These are phyloP conservation scores for Lochmaea crataegi DNA, from an alignment of 2,888 invertebrate genomes.

Conservation along the genomic window DNA sequence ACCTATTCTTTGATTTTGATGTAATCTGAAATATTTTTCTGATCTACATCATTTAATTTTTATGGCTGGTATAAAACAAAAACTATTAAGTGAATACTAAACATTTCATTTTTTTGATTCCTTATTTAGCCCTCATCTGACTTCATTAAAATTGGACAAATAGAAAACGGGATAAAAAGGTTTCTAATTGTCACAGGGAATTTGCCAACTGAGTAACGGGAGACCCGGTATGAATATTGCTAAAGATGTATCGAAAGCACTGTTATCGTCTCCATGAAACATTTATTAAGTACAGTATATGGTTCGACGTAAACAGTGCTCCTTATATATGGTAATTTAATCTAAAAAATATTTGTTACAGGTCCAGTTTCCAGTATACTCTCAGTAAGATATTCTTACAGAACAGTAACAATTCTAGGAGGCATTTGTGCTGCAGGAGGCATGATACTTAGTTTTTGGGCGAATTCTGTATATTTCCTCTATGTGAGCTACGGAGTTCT, in stretches of 20 bases:
- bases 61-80: background rate
- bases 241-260: background rate
- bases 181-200: constrained; percentile 24
- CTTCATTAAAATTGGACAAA: constrained; percentile 29
- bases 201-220: constrained; percentile 23
- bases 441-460: constrained; percentile 86
- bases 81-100: constrained; percentile 16
- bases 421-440: constrained; percentile 85
- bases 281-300: background rate
- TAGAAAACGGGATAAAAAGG: constrained; percentile 21
- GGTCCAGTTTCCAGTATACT: constrained; percentile 88
- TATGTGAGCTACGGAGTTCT: constrained; percentile 86
- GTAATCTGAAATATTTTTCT: background rate
- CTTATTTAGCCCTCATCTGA: constrained; percentile 26
- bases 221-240: constrained; percentile 24
- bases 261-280: background rate
- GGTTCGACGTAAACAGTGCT: constrained; percentile 9
- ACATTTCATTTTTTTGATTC: constrained; percentile 25
- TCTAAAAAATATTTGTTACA: constrained; percentile 62
- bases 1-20: constrained; percentile 23
- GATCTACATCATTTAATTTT: background rate
- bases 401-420: constrained; percentile 85
- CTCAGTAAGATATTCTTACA: constrained; percentile 85
- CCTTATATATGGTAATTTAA: constrained; percentile 7
- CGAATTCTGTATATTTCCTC: constrained; percentile 80